phyloP scores from a whole-genome alignment of 2,113 vertebrate species.

The Oceanodroma tethys region DNA sequence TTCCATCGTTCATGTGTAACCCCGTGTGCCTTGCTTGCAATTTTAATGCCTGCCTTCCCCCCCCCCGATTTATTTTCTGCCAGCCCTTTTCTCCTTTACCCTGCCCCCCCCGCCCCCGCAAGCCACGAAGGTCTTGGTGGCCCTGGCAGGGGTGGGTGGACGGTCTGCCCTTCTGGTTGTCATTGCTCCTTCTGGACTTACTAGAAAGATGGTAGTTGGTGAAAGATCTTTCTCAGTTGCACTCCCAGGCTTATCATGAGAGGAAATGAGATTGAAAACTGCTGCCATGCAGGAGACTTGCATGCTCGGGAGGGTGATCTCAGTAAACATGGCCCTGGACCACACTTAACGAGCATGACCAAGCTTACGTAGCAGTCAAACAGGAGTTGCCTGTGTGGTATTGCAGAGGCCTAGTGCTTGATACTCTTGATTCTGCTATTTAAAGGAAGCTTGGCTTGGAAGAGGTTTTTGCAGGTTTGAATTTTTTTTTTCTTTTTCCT shows the following conservation, averaged over 20 bases:
- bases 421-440: not conserved
- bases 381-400: not conserved
- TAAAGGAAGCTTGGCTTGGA: not conserved
- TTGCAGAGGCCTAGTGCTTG: not conserved
- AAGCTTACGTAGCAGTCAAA: not conserved
- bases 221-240: not conserved
- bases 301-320: not conserved
- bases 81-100: too few species aligned
- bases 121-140: not conserved
- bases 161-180: not conserved
- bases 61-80: not conserved
- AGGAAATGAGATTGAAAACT: not conserved
- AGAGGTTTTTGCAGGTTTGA: not conserved
- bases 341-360: not conserved
- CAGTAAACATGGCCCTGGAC: not conserved
- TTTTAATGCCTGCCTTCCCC: not conserved
- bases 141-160: not conserved
- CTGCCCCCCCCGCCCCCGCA: accelerated
- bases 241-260: not conserved
- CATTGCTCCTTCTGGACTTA: not conserved
- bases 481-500: too few species aligned
- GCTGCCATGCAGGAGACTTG: not conserved
- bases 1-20: not conserved
- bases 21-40: not conserved
- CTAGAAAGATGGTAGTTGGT: not conserved